Base-by-base conservation (phyloP, 2,888 invertebrate species). In the Caenorhabditis sulstoni region DNA sequence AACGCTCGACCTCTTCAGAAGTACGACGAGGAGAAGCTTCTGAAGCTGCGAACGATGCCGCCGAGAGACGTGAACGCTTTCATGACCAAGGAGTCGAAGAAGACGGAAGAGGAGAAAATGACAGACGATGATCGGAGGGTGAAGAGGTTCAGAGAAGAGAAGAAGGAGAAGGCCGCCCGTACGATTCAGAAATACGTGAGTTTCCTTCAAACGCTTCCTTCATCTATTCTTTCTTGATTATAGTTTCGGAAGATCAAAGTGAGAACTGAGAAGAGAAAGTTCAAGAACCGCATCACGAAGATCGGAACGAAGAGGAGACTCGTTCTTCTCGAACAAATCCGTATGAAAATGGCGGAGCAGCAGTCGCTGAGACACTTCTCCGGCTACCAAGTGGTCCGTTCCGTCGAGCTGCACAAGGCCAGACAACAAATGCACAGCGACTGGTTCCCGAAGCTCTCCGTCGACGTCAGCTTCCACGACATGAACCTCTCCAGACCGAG, bases 141-240 rank as follows among this genome's bases (percentile, higher is more conserved):
- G 3, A 58, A 47, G 22, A 52, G 20, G 41, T 44, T 45, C 20
- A 12, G 47, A n/a, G 67, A 67, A 9, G 67, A 75, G 47, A 67
- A 49, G 18, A 75, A 47, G 37, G 67, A 75, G 29, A 29, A 49
- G n/a, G 75, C 75, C 12, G 75, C 75, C 4, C 29, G 61, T 35
- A 75, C 75, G 18, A 53, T 75, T 23, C 75, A 75, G 57, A 75
- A 75, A 62, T 75, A 75, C 50, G 75, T 75, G 45, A 53, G 73
- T 35, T 16, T 14, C 22, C 16, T n/a, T n/a, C n/a, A n/a, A n/a
- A n/a, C n/a, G n/a, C n/a, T n/a, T n/a, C n/a, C n/a, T n/a, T n/a
- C n/a, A n/a, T n/a, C n/a, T n/a, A n/a, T n/a, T n/a, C n/a, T n/a
- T n/a, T n/a, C 45, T 2, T 23, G 12, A 45, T 55, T 57, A 29